Evolutionary conservation across 23 tunicate genomes (phyloP).

Genomic region (Phallusia fumigata): DNA sequence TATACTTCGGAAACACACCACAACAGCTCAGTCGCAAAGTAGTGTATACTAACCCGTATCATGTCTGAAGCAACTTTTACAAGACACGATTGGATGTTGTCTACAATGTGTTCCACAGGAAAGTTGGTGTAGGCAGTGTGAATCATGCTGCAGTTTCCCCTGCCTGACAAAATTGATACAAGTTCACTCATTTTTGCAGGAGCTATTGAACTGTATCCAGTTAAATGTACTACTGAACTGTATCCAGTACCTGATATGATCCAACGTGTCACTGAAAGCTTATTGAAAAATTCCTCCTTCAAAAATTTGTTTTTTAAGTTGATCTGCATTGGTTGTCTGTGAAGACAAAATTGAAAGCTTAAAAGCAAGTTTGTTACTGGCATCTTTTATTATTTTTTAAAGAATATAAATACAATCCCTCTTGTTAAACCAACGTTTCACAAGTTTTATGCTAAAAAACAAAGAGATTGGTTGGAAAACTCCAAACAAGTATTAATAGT

Average conservation of each 20-base stretch:
- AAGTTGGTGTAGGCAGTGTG: conserved; percentile 10
- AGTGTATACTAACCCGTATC: conserved; percentile 16
- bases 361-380: too few relatives aligned
- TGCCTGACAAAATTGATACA: conserved; percentile 11
- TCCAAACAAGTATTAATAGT: too few relatives aligned
- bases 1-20: background rate
- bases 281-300: conserved; percentile 21
- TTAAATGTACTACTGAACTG: background rate
- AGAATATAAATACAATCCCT: too few relatives aligned
- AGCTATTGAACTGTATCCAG: too few relatives aligned
- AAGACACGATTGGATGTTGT: conserved; percentile 26
- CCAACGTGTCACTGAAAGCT: conserved; percentile 26
- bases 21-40: background rate
- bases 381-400: too few relatives aligned
- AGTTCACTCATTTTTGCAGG: background rate
- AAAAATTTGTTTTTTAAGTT: background rate
- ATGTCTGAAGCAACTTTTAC: conserved; percentile 9
- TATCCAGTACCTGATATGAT: conserved; percentile 12
- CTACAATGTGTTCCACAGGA: conserved; percentile 17
- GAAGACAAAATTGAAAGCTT: background rate
- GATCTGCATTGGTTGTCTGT: conserved; percentile 24
- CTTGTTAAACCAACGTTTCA: too few relatives aligned
- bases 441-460: too few relatives aligned
- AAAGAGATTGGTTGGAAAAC: too few relatives aligned
- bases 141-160: conserved; percentile 34